A percentile compares a stretch with the other conserved stretches of the same genome.
Conservation (phyloP, 2,888 invertebrate genomes). For the Ormyrus thymus region DNA sequence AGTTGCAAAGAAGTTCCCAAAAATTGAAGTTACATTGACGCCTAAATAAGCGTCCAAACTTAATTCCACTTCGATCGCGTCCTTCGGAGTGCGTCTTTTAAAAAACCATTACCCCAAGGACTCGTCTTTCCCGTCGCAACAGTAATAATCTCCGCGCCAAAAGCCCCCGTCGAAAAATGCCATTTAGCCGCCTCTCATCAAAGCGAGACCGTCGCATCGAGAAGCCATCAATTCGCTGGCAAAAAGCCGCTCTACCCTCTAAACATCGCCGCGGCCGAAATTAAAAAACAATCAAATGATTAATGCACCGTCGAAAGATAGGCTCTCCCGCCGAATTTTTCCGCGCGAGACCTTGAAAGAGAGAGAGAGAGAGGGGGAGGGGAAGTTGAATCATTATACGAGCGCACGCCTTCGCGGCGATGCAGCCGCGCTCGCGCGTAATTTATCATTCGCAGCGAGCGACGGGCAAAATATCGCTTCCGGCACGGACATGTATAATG, state of each 20-base stretch:
- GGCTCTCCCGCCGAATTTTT: conserved; percentile 37
- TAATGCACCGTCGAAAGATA: conserved; percentile 37
- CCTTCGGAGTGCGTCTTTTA: too few species aligned
- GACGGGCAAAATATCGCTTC: conserved; percentile 54
- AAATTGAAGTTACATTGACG: too few species aligned
- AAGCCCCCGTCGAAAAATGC: conserved; percentile 31
- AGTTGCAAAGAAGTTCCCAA: too few species aligned
- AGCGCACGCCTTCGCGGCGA: conserved; percentile 29
- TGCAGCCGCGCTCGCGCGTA: conserved; percentile 29
- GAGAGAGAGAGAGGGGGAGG: not conserved
- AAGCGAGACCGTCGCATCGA: conserved; percentile 23
- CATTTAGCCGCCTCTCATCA: conserved; percentile 4
- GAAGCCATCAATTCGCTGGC: conserved; percentile 21
- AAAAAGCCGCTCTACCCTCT: not conserved
- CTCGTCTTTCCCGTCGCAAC: conserved; percentile 1
- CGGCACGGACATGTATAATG: conserved; percentile 54
- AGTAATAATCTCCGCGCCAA: conserved; percentile 9
- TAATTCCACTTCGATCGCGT: too few species aligned
- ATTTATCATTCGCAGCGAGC: conserved; percentile 51
- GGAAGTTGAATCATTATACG: conserved; percentile 31
- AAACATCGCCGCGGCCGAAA: conserved; percentile 25
- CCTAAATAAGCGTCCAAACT: too few species aligned
- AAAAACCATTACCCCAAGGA: not conserved
- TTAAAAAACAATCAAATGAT: conserved; percentile 53
- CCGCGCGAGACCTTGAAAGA: conserved; percentile 20